These are phyloP conservation scores for Myrmecophaga tridactyla DNA, from an alignment of 2,113 vertebrate species.

Conservation along the genomic window DNA sequence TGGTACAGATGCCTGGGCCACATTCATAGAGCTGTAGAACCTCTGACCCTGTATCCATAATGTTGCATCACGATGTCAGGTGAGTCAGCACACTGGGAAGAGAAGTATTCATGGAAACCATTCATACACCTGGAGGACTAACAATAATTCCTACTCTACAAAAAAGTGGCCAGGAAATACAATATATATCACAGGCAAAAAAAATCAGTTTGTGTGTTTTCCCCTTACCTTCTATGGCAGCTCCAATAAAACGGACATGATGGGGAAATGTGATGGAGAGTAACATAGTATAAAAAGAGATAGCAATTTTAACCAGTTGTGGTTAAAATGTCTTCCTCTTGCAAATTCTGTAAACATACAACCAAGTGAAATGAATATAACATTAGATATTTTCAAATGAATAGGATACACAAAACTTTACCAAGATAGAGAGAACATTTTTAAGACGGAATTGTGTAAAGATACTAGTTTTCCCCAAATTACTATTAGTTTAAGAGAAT, in stretches of 20 bases:
- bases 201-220: no score
- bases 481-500: no score
- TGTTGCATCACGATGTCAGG: no score
- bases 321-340: not conserved
- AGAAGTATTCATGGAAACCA: not conserved
- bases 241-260: no score
- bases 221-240: not conserved
- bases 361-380: rapidly evolving
- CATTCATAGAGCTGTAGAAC: no score
- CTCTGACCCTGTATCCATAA: not conserved
- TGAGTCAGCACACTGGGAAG: rapidly evolving
- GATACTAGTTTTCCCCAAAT: no score
- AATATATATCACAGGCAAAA: no score
- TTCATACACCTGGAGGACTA: no score
- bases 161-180: not conserved
- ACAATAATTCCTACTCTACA: not conserved
- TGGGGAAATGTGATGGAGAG: not conserved
- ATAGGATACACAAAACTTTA: no score
- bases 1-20: not conserved
- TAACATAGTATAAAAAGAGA: not conserved
- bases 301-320: not conserved
- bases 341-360: not conserved
- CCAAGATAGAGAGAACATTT: not conserved
- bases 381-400: not conserved
- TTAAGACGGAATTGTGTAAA: not conserved